Percentiles rank a stretch among this genome's conserved stretches.
phyloP scores from a whole-genome alignment of 2,888 invertebrate genomes.

The Chrysina gloriosa region DNA sequence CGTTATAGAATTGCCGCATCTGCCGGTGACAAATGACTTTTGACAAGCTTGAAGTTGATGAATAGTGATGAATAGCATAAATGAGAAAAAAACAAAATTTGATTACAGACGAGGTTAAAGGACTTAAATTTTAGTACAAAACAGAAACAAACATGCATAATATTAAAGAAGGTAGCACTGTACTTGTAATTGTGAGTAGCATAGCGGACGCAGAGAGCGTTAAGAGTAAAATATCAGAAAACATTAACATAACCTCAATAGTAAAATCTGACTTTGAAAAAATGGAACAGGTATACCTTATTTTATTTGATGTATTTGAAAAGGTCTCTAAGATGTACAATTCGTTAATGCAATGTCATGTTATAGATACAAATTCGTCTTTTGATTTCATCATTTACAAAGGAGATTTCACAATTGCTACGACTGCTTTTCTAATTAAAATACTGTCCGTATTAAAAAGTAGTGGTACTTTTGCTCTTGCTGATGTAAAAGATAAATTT shows the following conservation, averaged over 20 bases:
- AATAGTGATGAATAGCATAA: too few relatives aligned
- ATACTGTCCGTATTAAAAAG: slow-evolving; percentile 49
- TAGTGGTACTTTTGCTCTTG: slow-evolving; percentile 53
- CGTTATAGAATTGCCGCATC: too few relatives aligned
- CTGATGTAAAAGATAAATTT: slow-evolving; percentile 43
- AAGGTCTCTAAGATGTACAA: neutral
- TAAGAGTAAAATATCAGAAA: slow-evolving; percentile 24
- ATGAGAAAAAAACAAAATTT: too few relatives aligned
- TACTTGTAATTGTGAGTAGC: slow-evolving; percentile 22
- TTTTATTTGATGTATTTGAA: too few relatives aligned
- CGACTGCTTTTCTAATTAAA: slow-evolving; percentile 34
- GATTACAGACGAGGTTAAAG: too few relatives aligned
- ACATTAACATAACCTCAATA: slow-evolving; percentile 23
- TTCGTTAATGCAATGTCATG: neutral
- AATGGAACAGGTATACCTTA: neutral
- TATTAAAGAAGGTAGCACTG: slow-evolving; percentile 37
- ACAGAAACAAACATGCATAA: slow-evolving; percentile 38
- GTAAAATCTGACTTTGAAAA: neutral
- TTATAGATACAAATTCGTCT: slow-evolving; percentile 24
- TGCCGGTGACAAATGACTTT: too few relatives aligned
- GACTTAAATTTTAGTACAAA: neutral
- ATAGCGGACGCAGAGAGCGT: slow-evolving; percentile 2
- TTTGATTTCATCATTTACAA: slow-evolving; percentile 40
- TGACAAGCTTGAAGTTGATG: too few relatives aligned
- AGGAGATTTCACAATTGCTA: neutral